Evolutionary conservation across 2,888 invertebrate species (phyloP), one percentile per base, ranked within the genome.

Genomic region (Hydrotaea diabolus): DNA sequence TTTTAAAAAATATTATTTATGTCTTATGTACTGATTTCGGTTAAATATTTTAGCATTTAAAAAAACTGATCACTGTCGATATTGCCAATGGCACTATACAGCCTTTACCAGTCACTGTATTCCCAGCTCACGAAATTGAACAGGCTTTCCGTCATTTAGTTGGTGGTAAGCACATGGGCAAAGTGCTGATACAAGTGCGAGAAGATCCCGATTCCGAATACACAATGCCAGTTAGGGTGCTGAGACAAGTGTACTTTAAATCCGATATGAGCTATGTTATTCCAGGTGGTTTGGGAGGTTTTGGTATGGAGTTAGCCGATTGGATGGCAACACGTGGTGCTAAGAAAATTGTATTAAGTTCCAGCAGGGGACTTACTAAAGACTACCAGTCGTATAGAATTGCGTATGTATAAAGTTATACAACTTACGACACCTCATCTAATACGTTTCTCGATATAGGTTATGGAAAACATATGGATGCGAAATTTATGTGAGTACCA

Each of bases 251-350:
- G 0, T 92, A 91, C 84, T 93, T 92, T 31, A 89, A 89, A 15
- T 86, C 89, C 0, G 78, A 89, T 4, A 71, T 89, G 17, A 87
- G 88, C 11, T 94, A 96, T 92, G 89, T 96, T 0, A 94, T 96
- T 9, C 93, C 95, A 0, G 96, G 96, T 5, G 98, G 98, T 53
- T 93, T 98, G 0, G 98, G 98, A 57, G 98, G 98, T 0, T 97
- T 98, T 89, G 98, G 98, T 7, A 93, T 98, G 72, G 98, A 98
- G 91, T 91, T 98, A 71, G 95, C 96, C 0, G 96, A 97, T 88
- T 98, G 97, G 97, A 93, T 99, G 88, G 94, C 97, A 62, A 91
- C 96, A 73, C 94, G 98, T 85, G 98, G 98, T 0, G 97, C 96
- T 0, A 94, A 93, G 87, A 95, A 96, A 86, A 88, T 98, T 7